These are phyloP conservation scores for Heliconius melpomene DNA, from an alignment of 1,140 invertebrate species.

Conservation along the genomic window DNA sequence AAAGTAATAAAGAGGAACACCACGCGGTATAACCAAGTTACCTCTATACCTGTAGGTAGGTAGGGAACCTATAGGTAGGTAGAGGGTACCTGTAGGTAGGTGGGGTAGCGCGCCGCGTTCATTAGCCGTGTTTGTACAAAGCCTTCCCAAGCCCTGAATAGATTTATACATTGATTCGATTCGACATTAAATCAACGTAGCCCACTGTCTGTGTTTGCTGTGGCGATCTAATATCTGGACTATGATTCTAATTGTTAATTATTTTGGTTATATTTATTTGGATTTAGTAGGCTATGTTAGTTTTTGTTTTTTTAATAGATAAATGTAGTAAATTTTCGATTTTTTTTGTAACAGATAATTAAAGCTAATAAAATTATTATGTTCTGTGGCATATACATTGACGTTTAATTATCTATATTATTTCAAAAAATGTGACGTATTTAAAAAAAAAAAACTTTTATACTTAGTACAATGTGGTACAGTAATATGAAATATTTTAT, in stretches of 20 bases:
- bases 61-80: constrained; percentile 22
- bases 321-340: too few species aligned
- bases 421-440: too few species aligned
- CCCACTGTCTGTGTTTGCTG: constrained; percentile 54
- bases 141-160: constrained; percentile 62
- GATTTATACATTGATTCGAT: constrained; percentile 57
- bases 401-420: too few species aligned
- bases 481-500: too few species aligned
- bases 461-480: too few species aligned
- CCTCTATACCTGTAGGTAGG: constrained; percentile 25
- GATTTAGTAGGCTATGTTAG: not conserved
- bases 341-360: too few species aligned
- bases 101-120: constrained; percentile 49
- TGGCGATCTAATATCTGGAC: constrained; percentile 3
- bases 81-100: too few species aligned
- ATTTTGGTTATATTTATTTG: not conserved
- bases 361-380: too few species aligned
- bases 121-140: constrained; percentile 69
- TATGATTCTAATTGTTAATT: not conserved
- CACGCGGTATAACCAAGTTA: constrained; percentile 62
- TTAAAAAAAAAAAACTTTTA: too few species aligned
- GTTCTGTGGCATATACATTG: too few species aligned
- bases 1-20: constrained; percentile 50
- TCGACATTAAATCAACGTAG: constrained; percentile 56
- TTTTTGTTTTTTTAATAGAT: not conserved